A percentile compares a stretch with the other conserved stretches of the same genome.
Evolutionary conservation across 2,888 invertebrate genomes (phyloP).

Genomic region (Caenorhabditis wallacei): DNA sequence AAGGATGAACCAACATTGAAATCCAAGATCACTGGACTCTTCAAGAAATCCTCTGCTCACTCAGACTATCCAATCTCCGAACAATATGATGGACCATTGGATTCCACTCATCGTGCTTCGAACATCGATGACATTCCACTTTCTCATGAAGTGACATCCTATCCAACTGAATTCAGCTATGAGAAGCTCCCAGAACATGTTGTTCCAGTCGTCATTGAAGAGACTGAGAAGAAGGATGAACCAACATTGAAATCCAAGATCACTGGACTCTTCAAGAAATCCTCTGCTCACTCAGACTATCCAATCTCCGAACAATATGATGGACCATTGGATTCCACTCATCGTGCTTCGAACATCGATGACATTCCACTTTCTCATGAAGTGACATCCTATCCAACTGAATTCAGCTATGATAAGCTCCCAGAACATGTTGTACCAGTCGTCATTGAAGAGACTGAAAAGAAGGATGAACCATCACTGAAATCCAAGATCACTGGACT

Average conservation of each 20-base stretch:
- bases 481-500: slow-evolving; percentile 56
- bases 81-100: slow-evolving; percentile 62
- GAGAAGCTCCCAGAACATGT: slow-evolving; percentile 51
- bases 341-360: slow-evolving; percentile 31
- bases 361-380: slow-evolving; percentile 47
- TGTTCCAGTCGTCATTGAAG: slow-evolving; percentile 41
- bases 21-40: slow-evolving; percentile 39
- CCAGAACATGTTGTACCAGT: slow-evolving; percentile 38
- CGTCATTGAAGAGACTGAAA: slow-evolving; percentile 29
- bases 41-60: slow-evolving; percentile 66
- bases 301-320: slow-evolving; percentile 64
- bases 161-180: slow-evolving; percentile 60
- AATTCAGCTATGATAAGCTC: slow-evolving; percentile 39
- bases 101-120: slow-evolving; percentile 48
- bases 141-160: slow-evolving; percentile 48
- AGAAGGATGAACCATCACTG: slow-evolving; percentile 42
- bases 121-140: slow-evolving; percentile 59
- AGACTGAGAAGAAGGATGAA: slow-evolving; percentile 40
- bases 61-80: slow-evolving; percentile 64
- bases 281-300: slow-evolving; percentile 66
- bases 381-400: slow-evolving; percentile 45
- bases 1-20: slow-evolving; percentile 39
- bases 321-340: slow-evolving; percentile 61
- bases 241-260: slow-evolving; percentile 43
- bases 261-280: slow-evolving; percentile 68